Percentiles rank a stretch among this genome's conserved stretches.
These are phyloP conservation scores for Probaryconus sp. DNA, from an alignment of 1,140 invertebrate species.

Conservation along the genomic window DNA sequence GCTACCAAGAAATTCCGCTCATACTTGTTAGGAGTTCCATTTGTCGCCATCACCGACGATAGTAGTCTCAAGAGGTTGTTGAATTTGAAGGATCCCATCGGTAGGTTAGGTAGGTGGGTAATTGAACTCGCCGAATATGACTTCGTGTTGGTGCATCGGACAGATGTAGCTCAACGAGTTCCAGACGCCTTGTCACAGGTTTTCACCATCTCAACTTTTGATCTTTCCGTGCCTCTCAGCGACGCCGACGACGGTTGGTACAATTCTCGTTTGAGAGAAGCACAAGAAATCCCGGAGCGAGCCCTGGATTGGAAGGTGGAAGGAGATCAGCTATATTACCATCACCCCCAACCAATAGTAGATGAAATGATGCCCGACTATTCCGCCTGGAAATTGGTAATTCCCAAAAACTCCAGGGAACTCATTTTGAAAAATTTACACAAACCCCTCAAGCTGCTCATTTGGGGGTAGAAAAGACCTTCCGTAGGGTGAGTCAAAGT, in stretches of 20 bases:
- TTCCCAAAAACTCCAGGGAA: background rate
- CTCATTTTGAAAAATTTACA: slow-evolving; percentile 51
- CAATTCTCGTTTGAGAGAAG: background rate
- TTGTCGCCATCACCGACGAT: too few species aligned
- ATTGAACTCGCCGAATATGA: too few species aligned
- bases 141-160: too few species aligned
- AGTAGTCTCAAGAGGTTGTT: too few species aligned
- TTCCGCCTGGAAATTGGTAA: slow-evolving; percentile 17
- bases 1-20: too few species aligned
- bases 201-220: too few species aligned
- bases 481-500: background rate
- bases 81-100: too few species aligned
- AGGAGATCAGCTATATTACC: background rate
- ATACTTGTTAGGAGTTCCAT: too few species aligned
- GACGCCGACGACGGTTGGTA: slow-evolving; percentile 4
- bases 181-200: too few species aligned
- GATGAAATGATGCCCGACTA: slow-evolving; percentile 5
- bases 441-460: slow-evolving; percentile 49
- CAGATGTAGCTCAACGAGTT: too few species aligned
- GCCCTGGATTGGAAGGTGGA: background rate
- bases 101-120: too few species aligned
- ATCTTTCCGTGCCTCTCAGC: background rate
- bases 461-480: slow-evolving; percentile 59
- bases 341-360: background rate
- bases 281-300: background rate